These are phyloP conservation scores for Gymnoscopelus microlampas DNA, from an alignment of 2,797 vertebrate genomes.

Conservation along the genomic window DNA sequence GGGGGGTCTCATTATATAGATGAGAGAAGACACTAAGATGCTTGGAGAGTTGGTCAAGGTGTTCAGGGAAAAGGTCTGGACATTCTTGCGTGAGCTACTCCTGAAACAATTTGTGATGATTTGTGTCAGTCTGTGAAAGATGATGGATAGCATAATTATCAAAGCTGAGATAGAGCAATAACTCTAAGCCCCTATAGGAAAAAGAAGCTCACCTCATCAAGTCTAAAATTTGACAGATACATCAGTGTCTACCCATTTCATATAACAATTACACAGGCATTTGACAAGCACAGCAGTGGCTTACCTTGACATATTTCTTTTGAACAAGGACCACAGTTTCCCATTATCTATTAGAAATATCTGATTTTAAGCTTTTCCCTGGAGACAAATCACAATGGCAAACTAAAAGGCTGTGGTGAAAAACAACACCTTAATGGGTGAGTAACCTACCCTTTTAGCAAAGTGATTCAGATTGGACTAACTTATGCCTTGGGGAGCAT, in stretches of 20 bases:
- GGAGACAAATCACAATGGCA: not conserved
- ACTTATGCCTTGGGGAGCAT: not conserved
- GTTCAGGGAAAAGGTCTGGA: no score
- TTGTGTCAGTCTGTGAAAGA: constrained; percentile 12
- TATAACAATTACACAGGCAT: not conserved
- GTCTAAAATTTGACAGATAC: constrained; percentile 27
- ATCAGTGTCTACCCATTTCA: constrained; percentile 7
- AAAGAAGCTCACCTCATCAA: constrained; percentile 26
- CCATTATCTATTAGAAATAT: not conserved
- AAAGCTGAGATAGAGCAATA: constrained; percentile 26
- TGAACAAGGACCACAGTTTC: not conserved
- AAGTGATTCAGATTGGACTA: constrained; percentile 5
- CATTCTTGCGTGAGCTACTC: not conserved
- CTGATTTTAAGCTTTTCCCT: constrained; percentile 2
- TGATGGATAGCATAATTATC: constrained; percentile 49
- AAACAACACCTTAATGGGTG: constrained; percentile 11
- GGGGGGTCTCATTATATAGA: no score
- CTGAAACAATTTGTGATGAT: constrained; percentile 23
- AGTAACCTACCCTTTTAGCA: constrained; percentile 21
- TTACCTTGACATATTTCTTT: not conserved
- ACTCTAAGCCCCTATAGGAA: constrained; percentile 11
- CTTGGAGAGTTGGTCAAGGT: not conserved
- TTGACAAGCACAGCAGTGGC: not conserved
- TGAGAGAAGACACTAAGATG: constrained; percentile 17
- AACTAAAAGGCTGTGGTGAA: constrained; percentile 8